These are phyloP conservation scores for Propithecus deckenii DNA, from an alignment of 2,797 vertebrate species.

Conservation along the genomic window DNA sequence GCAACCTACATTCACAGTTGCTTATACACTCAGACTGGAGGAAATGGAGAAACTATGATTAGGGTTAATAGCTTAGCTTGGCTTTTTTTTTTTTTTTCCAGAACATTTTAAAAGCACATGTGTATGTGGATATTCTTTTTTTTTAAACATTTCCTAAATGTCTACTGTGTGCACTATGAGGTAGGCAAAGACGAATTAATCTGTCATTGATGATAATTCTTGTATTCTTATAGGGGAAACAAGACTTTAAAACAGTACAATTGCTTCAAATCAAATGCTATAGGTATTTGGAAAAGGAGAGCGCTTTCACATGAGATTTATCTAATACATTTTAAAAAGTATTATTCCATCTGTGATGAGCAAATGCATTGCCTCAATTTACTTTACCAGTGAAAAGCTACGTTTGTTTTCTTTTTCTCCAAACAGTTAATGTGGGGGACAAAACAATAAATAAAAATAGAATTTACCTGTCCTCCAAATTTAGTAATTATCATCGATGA, in stretches of 20 bases:
- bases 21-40: not conserved
- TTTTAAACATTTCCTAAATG: not conserved
- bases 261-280: not conserved
- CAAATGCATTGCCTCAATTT: not conserved
- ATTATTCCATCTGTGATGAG: not conserved
- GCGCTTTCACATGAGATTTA: not conserved
- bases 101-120: not conserved
- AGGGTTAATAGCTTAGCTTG: not conserved
- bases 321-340: not conserved
- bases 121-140: not conserved
- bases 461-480: slow-evolving; percentile 20
- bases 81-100: not conserved
- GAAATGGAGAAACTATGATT: not conserved
- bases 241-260: not conserved
- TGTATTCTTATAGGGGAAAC: not conserved
- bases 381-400: not conserved
- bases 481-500: not conserved
- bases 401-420: not conserved
- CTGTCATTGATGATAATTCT: not conserved
- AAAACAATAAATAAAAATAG: not conserved
- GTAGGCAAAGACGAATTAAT: not conserved
- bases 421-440: not conserved
- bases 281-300: not conserved
- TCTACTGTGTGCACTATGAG: not conserved
- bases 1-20: not conserved